Base-by-base conservation (phyloP, 2,113 vertebrate species). In the Aspiorhynchus laticeps region DNA sequence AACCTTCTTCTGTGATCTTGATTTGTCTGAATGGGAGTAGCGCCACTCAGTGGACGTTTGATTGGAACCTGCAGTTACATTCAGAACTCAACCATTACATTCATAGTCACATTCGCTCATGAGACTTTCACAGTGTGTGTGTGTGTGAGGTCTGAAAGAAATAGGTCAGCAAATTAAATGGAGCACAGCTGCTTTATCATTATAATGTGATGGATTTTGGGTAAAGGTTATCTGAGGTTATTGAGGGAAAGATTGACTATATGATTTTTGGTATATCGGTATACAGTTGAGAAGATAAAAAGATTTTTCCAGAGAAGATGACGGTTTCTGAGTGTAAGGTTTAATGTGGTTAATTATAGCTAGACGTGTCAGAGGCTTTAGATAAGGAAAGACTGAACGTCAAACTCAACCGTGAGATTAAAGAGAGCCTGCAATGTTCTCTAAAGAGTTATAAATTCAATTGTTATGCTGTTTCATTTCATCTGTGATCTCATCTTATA, bases 351-450 rank as follows among this genome's bases (percentile, higher is more conserved):
- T n/a, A 71, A 78, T 78, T 28, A 36, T 33, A 53, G 48, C 28
- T 36, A 21, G 76, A 73, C 19, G 3, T 19, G 46, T 56, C 77
- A 24, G 36, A 63, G 56, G 79, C 79, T 81, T 81, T 81, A 81
- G 79, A 81, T 81, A 81, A 61, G 46, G 33, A 56, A 36, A 36
- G 53, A 36, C 31, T 61, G 48, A 14, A 14, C 6, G 14, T 28
- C 14, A 48, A 12, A 43, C 41, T 46, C 24, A 28, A 3, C 33
- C 3, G 19, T 8, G 6, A 59, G 24, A 61, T 59, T 59, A 24
- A 53, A 8, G 19, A 59, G 21, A 59, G 19, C 53, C 53, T 59
- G 53, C 21, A 59, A 24, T 59, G 53, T 59, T 59, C 53, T 1
- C 53, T 38, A 26, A 14, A 36, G 51, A 80, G 10, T 12, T 31